phyloP scores from a whole-genome alignment of 2,113 vertebrate species.

The Phylloscopus trochiloides region DNA sequence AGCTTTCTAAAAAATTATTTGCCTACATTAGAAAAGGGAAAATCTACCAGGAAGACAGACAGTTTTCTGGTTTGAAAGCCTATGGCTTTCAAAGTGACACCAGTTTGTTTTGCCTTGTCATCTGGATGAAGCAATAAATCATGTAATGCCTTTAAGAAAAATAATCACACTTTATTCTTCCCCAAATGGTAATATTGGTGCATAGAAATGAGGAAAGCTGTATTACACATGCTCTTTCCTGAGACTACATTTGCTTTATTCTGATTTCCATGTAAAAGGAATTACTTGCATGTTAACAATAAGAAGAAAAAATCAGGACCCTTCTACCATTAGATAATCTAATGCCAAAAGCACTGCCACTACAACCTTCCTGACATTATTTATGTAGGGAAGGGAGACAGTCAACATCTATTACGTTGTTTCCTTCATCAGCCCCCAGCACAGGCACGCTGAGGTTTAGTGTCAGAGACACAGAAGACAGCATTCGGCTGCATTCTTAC shows the following conservation, averaged over 20 bases:
- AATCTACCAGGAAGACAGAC: neutral
- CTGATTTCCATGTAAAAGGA: neutral
- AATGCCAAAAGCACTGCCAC: neutral
- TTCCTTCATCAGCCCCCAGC: neutral
- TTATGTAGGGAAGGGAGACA: neutral
- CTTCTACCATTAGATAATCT: neutral
- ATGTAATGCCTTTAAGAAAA: neutral
- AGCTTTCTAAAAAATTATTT: neutral
- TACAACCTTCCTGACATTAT: neutral
- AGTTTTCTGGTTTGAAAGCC: neutral
- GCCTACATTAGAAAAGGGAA: neutral
- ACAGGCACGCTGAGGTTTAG: neutral
- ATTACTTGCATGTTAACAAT: neutral
- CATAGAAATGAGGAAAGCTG: neutral
- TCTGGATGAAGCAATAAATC: neutral
- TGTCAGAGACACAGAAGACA: neutral
- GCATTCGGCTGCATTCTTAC: neutral
- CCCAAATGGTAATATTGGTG: neutral
- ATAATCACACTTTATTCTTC: neutral
- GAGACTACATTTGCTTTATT: neutral
- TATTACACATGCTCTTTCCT: neutral
- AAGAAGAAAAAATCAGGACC: neutral
- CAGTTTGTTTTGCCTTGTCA: neutral
- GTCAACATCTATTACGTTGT: neutral
- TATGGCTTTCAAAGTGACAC: neutral